These are phyloP conservation scores for Artibeus lituratus DNA, from an alignment of 2,797 vertebrate genomes.

Conservation along the genomic window DNA sequence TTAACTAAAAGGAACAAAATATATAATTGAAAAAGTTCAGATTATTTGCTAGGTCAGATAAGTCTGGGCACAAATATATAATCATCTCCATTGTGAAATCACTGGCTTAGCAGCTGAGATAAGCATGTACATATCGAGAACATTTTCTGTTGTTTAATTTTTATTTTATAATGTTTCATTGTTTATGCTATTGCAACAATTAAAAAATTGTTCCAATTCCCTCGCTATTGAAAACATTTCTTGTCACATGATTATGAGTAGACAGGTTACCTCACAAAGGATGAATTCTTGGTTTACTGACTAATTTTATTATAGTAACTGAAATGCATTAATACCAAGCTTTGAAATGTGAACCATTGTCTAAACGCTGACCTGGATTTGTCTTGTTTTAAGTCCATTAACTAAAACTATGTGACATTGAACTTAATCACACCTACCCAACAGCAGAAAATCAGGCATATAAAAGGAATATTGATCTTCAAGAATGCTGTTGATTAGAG, in stretches of 20 bases:
- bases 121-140: background rate
- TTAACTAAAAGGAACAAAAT: background rate
- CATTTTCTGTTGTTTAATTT: background rate
- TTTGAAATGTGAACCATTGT: constrained; percentile 64
- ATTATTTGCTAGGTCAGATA: background rate
- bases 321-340: constrained; percentile 63
- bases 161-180: too few species aligned
- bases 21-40: background rate
- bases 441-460: constrained; percentile 65
- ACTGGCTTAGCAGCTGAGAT: background rate
- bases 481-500: constrained; percentile 56
- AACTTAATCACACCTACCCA: constrained; percentile 70
- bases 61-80: background rate
- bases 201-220: too few species aligned
- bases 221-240: background rate
- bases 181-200: too few species aligned
- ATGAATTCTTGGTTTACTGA: constrained; percentile 15
- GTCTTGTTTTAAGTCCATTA: constrained; percentile 72
- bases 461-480: constrained; percentile 79
- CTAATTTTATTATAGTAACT: constrained; percentile 71
- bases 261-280: background rate
- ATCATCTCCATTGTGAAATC: background rate
- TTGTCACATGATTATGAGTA: background rate
- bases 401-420: constrained; percentile 71
- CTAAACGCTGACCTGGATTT: constrained; percentile 53